Base-by-base conservation (phyloP, 1,140 invertebrate species). In the Gryon sp. region DNA sequence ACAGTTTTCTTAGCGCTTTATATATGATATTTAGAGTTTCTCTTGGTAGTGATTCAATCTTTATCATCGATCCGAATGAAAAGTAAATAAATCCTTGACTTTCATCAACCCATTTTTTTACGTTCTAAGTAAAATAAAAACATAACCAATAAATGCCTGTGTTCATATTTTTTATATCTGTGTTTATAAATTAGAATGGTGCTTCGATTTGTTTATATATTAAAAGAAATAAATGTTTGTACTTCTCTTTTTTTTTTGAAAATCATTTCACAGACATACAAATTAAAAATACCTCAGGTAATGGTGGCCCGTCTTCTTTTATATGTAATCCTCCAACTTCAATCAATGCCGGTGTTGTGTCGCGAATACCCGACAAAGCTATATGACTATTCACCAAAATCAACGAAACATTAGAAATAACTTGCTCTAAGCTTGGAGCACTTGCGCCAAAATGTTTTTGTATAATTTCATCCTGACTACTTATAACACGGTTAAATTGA, bases 321-420 rank as follows among this genome's bases (percentile, higher is more conserved):
- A 91, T 85, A 75, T 91, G 90, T 2, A 90, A 19, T 1, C 91
- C 91, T 6, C 91, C 92, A 6, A 93, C 90, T 83, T 92, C 91
- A 0, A 92, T 82, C 60, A 92, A 83, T 18, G 82, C 82, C 4
- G 85, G 83, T 19, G 81, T 60, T 3, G 79, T 68, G 0, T 90
- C 89, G 28, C 86, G 85, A 0, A 90, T 81, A 2, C 86, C 85
- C 62, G 88, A 90, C 2, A 92, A 41, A 1, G 86, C 81, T 41
- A 90, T 89, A 83, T 93, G 90, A n/a, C 87, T 87, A 80, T 93
- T 93, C 0, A 89, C 81, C 6, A 93, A 76, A 7, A 92, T 63
- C 24, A 93, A 70, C 20, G 89, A 89, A 4, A 90, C 68, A 24
- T 89, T 90, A 20, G 78, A 85, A 22, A 90, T 83, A 4, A 91